Evolutionary conservation across 1,140 invertebrate species (phyloP), one percentile per base, ranked within the genome.

Genomic region (Aphaenogaster rudis): DNA sequence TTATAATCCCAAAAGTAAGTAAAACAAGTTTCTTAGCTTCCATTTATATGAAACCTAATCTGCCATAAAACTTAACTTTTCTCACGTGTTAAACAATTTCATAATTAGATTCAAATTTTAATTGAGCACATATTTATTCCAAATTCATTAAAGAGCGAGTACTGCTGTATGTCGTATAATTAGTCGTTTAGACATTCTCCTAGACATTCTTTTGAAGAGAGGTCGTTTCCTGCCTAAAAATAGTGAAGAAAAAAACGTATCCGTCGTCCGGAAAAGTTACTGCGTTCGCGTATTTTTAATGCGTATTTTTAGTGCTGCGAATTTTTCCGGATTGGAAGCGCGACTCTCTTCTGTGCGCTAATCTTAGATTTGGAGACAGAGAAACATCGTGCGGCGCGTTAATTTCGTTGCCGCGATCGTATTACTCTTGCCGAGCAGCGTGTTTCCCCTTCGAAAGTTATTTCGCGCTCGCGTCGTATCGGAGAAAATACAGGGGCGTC

Each of bases 331-430:
- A 80, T 80, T 36, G 13, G n/a, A 21, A 57, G 13, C 13, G 50
- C 50, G 36, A 5, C 8, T 50, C 28, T 48, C 28, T 39, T 42
- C n/a, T 13, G 63, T 36, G 64, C 39, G 50, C 50, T 81, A 81
- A 81, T 81, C 39, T 81, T 81, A 69, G 64, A 59, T 33, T n/a
- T 15, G 33, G 45, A 52, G 48, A 69, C 64, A 42, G 36, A 42
- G 36, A 54, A 71, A 81, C 64, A 39, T 66, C 42, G 42, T 8
- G 28, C 45, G 39, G 42, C 78, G 48, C 13, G 63, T 67, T 80
- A 80, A 80, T 80, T 80, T 69, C n/a, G 36, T 69, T 80, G 63
- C 63, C 45, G 48, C 48, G 63, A 80, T 69, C 78, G 64, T 67
- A 36, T 57, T 67, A 45, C 64, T 80, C 36, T 52, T 69, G 36